Conservation (phyloP, 53 echinoderm and acorn worm species). For the Echinometra lucunter region DNA sequence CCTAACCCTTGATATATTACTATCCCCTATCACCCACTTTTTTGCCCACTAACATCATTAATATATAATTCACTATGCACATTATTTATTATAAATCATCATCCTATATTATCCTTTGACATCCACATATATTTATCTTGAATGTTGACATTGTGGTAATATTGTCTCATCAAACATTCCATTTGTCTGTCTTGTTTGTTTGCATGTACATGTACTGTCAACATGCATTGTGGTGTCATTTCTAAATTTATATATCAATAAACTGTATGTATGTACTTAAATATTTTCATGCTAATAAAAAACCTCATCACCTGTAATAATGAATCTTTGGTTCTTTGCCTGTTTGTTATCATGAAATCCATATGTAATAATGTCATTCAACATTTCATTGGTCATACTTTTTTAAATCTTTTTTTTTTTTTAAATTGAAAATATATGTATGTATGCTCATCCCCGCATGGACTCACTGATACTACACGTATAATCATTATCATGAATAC, state of each 20-base stretch:
- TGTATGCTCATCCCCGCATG: neutral
- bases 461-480: neutral
- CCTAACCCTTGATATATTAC: neutral
- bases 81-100: neutral
- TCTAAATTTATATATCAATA: neutral
- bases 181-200: constrained; percentile 19
- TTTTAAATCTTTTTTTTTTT: neutral
- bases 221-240: neutral
- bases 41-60: constrained; percentile 3
- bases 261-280: neutral
- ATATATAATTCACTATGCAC: neutral
- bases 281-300: constrained; percentile 35
- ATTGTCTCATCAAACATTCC: constrained; percentile 2
- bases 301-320: neutral
- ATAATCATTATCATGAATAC: neutral
- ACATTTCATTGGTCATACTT: neutral
- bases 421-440: neutral
- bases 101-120: neutral
- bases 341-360: constrained; percentile 1
- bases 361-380: constrained; percentile 23
- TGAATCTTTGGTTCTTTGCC: neutral
- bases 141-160: constrained; percentile 40
- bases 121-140: constrained; percentile 1
- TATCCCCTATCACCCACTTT: neutral
- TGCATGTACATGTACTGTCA: neutral